A percentile compares a stretch with the other conserved stretches of the same genome.
phyloP scores from a whole-genome alignment of 2,113 vertebrate species.

The Heteronetta atricapilla region DNA sequence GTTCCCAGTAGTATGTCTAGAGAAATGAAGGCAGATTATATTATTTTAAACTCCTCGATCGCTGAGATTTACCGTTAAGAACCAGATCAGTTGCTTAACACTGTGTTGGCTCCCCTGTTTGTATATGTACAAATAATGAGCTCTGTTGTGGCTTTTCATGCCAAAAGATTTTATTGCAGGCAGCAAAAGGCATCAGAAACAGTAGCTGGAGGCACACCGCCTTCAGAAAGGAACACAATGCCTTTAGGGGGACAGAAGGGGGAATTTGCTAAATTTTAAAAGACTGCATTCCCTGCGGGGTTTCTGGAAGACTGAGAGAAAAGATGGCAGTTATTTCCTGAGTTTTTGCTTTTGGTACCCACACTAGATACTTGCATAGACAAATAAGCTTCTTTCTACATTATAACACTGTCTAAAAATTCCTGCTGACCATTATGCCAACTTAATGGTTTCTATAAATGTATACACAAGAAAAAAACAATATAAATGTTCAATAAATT shows the following conservation, averaged over 20 bases:
- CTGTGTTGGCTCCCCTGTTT: background rate
- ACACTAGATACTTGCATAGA: too few relatives aligned
- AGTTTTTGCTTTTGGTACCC: background rate
- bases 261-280: background rate
- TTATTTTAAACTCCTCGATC: background rate
- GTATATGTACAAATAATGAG: background rate
- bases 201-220: conserved; percentile 1
- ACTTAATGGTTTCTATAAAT: background rate
- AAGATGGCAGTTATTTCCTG: background rate
- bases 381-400: background rate
- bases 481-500: background rate
- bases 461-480: background rate
- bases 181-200: background rate
- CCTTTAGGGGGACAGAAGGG: background rate
- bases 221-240: background rate
- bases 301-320: background rate
- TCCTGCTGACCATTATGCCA: background rate
- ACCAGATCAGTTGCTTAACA: background rate
- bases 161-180: background rate
- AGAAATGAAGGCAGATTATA: background rate
- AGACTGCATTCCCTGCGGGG: background rate
- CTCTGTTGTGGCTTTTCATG: background rate
- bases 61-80: background rate
- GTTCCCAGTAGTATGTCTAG: background rate
- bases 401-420: background rate